A percentile compares a stretch with the other conserved stretches of the same genome.
phyloP scores from a whole-genome alignment of 2,113 vertebrate genomes.

The Hirundichthys speculiger region DNA sequence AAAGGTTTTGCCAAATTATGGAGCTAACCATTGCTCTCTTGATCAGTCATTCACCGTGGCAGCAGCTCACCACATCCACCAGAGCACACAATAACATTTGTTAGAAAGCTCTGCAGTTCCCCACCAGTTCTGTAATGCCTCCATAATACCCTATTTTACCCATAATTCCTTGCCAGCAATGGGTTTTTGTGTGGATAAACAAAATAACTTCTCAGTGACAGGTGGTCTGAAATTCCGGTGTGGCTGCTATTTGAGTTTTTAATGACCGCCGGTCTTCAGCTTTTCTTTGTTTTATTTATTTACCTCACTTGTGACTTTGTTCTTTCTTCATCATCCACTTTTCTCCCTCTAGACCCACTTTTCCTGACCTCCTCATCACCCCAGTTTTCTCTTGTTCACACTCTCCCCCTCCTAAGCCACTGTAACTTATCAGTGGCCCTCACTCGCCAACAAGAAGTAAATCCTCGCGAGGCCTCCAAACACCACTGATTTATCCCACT shows the following conservation, averaged over 20 bases:
- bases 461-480: background rate
- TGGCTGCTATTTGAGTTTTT: constrained; percentile 11
- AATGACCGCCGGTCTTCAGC: constrained; percentile 34
- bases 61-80: too few species aligned
- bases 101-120: background rate
- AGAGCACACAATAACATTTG: background rate
- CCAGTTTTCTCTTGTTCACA: background rate
- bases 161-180: constrained; percentile 28
- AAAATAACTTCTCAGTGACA: constrained; percentile 38
- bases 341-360: background rate
- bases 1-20: too few species aligned
- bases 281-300: constrained; percentile 39
- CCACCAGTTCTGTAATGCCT: constrained; percentile 21
- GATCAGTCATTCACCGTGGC: too few species aligned
- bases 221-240: background rate
- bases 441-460: too few species aligned
- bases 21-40: too few species aligned
- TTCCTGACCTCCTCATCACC: background rate
- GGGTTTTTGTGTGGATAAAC: constrained; percentile 22
- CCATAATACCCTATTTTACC: constrained; percentile 20
- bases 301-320: constrained; percentile 21
- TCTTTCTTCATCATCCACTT: constrained; percentile 23
- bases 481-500: background rate
- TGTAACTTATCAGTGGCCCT: too few species aligned
- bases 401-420: too few species aligned